These are phyloP conservation scores for Drosophila lacicola DNA, from an alignment of 2,888 invertebrate species.

Conservation along the genomic window DNA sequence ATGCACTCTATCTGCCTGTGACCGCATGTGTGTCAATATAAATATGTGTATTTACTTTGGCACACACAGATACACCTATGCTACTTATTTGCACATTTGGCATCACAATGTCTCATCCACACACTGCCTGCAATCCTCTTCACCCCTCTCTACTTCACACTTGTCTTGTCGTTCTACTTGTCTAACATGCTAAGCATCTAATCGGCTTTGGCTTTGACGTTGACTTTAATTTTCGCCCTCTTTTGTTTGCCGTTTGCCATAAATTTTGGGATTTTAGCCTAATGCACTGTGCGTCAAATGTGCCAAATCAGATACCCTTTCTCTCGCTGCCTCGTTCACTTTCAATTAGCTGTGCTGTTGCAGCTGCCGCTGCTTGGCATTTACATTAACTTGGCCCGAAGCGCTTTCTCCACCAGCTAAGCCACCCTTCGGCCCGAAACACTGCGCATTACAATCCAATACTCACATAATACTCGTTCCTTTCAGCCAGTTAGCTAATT, in stretches of 20 bases:
- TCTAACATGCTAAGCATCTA: slow-evolving; percentile 62
- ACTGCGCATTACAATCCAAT: background rate
- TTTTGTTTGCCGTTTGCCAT: slow-evolving; percentile 28
- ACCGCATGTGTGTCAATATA: slow-evolving; percentile 61
- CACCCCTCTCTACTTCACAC: background rate
- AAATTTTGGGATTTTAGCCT: slow-evolving; percentile 32
- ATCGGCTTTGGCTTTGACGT: slow-evolving; percentile 62
- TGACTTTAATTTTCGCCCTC: slow-evolving; percentile 25
- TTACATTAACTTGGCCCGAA: slow-evolving; percentile 17
- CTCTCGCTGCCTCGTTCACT: background rate
- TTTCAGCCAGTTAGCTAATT: slow-evolving; percentile 27
- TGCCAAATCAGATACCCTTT: slow-evolving; percentile 9
- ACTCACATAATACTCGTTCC: background rate
- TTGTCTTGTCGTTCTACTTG: slow-evolving; percentile 45
- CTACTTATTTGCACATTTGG: slow-evolving; percentile 61
- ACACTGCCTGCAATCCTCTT: background rate
- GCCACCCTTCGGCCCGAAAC: background rate
- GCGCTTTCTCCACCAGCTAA: background rate
- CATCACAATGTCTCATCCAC: slow-evolving; percentile 28
- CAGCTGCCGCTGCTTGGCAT: slow-evolving; percentile 12
- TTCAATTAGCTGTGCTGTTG: slow-evolving; percentile 23
- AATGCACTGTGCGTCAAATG: slow-evolving; percentile 49
- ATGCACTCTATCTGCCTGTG: slow-evolving; percentile 73
- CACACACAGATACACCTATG: slow-evolving; percentile 24
- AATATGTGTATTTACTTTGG: slow-evolving; percentile 49